phyloP scores from a whole-genome alignment of 1,140 invertebrate species.

The Drosophila lacteicornis region DNA sequence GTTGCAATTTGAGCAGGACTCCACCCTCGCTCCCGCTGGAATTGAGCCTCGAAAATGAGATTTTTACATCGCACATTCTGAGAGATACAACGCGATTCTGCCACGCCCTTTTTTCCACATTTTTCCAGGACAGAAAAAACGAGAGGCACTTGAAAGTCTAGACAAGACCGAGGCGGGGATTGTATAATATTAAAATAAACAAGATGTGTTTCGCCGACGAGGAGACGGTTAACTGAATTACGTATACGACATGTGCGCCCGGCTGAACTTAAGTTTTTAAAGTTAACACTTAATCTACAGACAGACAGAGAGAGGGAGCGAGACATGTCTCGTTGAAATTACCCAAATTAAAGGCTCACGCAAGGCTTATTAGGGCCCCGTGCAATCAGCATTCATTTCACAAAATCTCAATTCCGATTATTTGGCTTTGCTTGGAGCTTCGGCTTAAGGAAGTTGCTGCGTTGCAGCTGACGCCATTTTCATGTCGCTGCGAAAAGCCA shows the following conservation, averaged over 20 bases:
- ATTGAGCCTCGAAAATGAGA: slow-evolving; percentile 45
- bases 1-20: slow-evolving; percentile 34
- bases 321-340: slow-evolving; percentile 7
- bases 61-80: slow-evolving; percentile 14
- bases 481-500: slow-evolving; percentile 55
- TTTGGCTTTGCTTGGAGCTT: slow-evolving; percentile 17
- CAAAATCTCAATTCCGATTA: slow-evolving; percentile 37
- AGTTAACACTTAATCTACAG: neutral
- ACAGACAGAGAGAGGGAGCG: neutral
- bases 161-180: slow-evolving; percentile 31
- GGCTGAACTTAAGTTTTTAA: slow-evolving; percentile 10
- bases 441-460: slow-evolving; percentile 21
- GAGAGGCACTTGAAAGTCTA: slow-evolving; percentile 43
- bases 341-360: slow-evolving; percentile 32
- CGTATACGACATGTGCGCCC: slow-evolving; percentile 44
- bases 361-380: slow-evolving; percentile 18
- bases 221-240: slow-evolving; percentile 26
- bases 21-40: slow-evolving; percentile 28
- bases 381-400: slow-evolving; percentile 31
- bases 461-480: slow-evolving; percentile 65
- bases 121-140: neutral
- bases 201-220: slow-evolving; percentile 14
- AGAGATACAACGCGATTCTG: slow-evolving; percentile 26
- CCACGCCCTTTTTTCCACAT: slow-evolving; percentile 16
- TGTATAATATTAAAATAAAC: slow-evolving; percentile 46